Conservation (phyloP, 2,888 invertebrate genomes). For the Philaethria dido region DNA sequence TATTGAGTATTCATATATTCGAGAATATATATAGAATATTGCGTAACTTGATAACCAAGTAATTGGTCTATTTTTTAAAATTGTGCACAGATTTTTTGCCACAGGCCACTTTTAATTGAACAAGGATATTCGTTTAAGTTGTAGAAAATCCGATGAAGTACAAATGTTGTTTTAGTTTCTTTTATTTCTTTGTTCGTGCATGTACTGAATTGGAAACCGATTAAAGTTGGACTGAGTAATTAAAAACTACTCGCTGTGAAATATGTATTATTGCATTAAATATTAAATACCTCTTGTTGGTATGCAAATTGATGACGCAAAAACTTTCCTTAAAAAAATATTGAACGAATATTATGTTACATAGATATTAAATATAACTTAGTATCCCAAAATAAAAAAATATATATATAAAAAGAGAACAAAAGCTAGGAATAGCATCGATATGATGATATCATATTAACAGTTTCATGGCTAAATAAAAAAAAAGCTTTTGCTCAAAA, state of each 20-base stretch:
- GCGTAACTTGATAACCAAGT: too few species aligned
- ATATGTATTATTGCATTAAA: background rate
- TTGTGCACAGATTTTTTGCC: background rate
- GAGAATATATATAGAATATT: too few species aligned
- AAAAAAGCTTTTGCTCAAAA: too few species aligned
- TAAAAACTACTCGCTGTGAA: conserved; percentile 5
- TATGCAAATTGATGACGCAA: background rate
- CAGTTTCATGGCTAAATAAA: too few species aligned
- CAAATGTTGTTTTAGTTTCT: conserved; percentile 1
- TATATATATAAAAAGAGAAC: too few species aligned
- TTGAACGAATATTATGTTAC: too few species aligned
- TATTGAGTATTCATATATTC: too few species aligned
- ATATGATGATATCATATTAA: too few species aligned
- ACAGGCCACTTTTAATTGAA: conserved; percentile 1
- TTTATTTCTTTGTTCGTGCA: conserved; percentile 8
- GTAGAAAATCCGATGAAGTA: conserved; percentile 3
- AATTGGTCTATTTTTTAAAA: background rate
- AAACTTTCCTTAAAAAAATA: too few species aligned
- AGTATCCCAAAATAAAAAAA: too few species aligned
- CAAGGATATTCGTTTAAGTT: background rate
- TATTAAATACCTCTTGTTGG: background rate
- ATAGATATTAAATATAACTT: too few species aligned
- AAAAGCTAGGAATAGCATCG: too few species aligned
- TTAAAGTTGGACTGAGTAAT: conserved; percentile 14
- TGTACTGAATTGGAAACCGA: conserved; percentile 8